phyloP scores from a whole-genome alignment of 2,797 vertebrate genomes.

The Argya squamiceps region DNA sequence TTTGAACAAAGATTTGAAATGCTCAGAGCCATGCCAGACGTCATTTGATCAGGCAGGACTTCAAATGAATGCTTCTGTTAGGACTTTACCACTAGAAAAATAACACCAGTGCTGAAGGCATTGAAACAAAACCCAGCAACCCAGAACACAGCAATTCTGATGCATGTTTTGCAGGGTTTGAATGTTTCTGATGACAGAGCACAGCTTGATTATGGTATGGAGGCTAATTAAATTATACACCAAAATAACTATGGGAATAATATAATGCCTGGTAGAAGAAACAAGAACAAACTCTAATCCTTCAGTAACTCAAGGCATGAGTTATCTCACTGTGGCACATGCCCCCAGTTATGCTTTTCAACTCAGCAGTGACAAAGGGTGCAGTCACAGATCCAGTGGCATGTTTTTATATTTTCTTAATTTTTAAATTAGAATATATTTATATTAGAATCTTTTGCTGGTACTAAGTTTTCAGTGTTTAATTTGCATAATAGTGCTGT shows the following conservation, averaged over 20 bases:
- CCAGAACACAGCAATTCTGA: neutral
- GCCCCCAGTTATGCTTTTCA: constrained; percentile 23
- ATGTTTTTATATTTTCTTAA: constrained; percentile 35
- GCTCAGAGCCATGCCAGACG: neutral
- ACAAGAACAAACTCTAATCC: neutral
- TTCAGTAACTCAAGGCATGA: neutral
- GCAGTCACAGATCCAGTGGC: neutral
- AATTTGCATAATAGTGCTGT: constrained; percentile 69
- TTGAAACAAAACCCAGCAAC: neutral
- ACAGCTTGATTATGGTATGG: constrained; percentile 14
- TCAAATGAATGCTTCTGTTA: neutral
- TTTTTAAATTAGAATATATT: constrained; percentile 60
- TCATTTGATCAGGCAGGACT: neutral
- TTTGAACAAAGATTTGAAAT: neutral
- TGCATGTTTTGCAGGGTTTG: neutral
- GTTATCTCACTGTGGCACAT: neutral
- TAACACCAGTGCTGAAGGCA: neutral
- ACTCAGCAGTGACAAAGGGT: neutral
- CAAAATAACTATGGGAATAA: constrained; percentile 20
- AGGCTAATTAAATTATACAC: constrained; percentile 51
- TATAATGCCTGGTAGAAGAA: neutral
- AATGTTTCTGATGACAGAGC: neutral
- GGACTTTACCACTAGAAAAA: neutral
- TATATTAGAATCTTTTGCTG: constrained; percentile 39
- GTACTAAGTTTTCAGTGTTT: constrained; percentile 62